phyloP scores from a whole-genome alignment of 2,113 vertebrate genomes.

The Girardinichthys multiradiatus region DNA sequence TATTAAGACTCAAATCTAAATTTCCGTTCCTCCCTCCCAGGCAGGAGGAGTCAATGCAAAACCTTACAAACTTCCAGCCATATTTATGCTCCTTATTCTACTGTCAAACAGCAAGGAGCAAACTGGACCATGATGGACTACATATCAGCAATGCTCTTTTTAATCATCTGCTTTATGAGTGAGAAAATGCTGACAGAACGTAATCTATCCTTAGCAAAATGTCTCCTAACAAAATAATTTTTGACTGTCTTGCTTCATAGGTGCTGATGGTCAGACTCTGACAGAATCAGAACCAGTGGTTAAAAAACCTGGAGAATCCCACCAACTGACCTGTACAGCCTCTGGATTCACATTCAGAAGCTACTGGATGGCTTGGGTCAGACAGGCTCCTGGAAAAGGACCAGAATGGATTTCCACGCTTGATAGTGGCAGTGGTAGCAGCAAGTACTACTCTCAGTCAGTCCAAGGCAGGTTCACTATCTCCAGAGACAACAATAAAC shows the following conservation, averaged over 20 bases:
- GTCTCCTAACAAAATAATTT: neutral
- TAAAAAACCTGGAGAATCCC: neutral
- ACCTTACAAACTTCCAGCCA: neutral
- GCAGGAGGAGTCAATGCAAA: slow-evolving; percentile 1
- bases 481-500: neutral
- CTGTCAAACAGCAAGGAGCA: no score
- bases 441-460: neutral
- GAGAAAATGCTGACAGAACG: neutral
- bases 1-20: neutral
- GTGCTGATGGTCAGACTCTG: neutral
- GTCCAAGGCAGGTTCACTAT: neutral
- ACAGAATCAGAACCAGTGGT: neutral
- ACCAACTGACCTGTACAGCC: neutral
- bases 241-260: neutral
- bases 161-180: neutral
- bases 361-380: neutral
- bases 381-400: slow-evolving; percentile 1
- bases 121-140: neutral
- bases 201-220: neutral
- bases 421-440: no score
- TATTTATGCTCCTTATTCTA: neutral
- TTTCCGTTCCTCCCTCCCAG: neutral
- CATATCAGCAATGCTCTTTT: slow-evolving; percentile 6
- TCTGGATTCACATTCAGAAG: neutral
- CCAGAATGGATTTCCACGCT: neutral